A percentile compares a stretch with the other conserved stretches of the same genome.
Evolutionary conservation across 2,113 vertebrate genomes (phyloP).

Genomic region (Corynorhinus townsendii): DNA sequence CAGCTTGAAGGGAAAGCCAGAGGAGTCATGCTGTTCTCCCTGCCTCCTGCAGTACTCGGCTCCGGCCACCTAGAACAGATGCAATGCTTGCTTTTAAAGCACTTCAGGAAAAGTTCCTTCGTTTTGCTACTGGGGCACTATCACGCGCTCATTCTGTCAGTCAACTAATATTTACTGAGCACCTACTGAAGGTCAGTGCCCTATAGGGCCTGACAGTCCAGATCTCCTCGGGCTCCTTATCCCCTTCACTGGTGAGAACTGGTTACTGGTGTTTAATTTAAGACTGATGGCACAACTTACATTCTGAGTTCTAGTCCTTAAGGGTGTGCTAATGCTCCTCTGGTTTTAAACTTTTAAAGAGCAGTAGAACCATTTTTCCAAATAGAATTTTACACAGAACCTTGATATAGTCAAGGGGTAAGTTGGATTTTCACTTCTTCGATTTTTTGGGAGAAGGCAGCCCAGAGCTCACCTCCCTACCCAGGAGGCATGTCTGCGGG

Average conservation of each 20-base stretch:
- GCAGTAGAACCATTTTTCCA: not conserved
- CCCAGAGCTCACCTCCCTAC: not conserved
- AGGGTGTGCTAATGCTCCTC: not conserved
- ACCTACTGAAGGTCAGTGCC: not conserved
- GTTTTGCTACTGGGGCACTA: not conserved
- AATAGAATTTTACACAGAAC: not conserved
- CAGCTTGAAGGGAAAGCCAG: not conserved
- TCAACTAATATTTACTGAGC: not conserved
- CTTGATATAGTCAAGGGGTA: not conserved
- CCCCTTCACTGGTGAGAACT: not conserved
- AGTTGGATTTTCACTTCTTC: not conserved
- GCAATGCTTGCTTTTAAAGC: constrained; percentile 21
- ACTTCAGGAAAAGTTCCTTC: not conserved
- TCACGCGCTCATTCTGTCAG: not conserved
- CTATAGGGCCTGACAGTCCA: accelerated
- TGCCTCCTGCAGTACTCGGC: not conserved
- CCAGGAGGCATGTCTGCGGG: not conserved
- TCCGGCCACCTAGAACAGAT: not conserved
- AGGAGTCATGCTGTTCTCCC: not conserved
- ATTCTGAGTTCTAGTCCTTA: not conserved
- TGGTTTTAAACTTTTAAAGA: not conserved
- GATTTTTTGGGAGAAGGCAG: not conserved
- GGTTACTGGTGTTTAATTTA: not conserved
- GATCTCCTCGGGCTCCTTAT: accelerated
- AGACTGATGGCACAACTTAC: not conserved